Evolutionary conservation across 2,113 vertebrate species (phyloP), one percentile per base, ranked within the genome.

Genomic region (Macrotus californicus): DNA sequence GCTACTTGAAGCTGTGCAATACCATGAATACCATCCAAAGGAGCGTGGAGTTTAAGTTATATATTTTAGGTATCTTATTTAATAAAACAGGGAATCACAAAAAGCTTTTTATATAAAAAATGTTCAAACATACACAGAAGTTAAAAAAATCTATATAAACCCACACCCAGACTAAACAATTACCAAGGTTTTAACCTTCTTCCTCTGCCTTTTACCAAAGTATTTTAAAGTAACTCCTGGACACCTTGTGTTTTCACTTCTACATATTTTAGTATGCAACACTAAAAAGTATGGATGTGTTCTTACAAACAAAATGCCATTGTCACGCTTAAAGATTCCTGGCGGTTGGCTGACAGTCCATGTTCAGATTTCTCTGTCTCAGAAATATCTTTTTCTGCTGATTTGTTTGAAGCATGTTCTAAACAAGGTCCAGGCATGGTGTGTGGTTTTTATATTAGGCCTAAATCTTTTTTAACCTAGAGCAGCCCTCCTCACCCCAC

Each of bases 41-140:
- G 26, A 83, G 61, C 46, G 19, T 61, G 15, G 29, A 66, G 19
- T 87, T 69, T 61, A 43, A 90, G 48, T 79, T 36, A 39, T 29
- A 21, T 83, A 79, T 76, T 92, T 92, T 72, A 92, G 92, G 29
- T 46, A 39, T 89, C 75, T 69, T 89, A 85, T 83, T 89, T 87
- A 26, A 46, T 52, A 87, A 16, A 72, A 76, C 43, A n/a, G 39
- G n/a, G 69, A 66, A 72, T 95, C 29, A 52, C 43, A 82, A 73
- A 93, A 59, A 82, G 18, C 16, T 21, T 90, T 77, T 76, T 46
- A 80, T 85, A 85, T 87, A 15, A 76, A 54, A 82, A 73, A 73
- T 50, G n/a, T 72, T 91, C 59, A 84, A 94, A 83, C 10, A 85
- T 84, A 70, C 26, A 36, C 10, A 59, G 39, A 79, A 75, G 31